These are phyloP conservation scores for Tachina grossa DNA, from an alignment of 2,888 invertebrate species.

Conservation along the genomic window DNA sequence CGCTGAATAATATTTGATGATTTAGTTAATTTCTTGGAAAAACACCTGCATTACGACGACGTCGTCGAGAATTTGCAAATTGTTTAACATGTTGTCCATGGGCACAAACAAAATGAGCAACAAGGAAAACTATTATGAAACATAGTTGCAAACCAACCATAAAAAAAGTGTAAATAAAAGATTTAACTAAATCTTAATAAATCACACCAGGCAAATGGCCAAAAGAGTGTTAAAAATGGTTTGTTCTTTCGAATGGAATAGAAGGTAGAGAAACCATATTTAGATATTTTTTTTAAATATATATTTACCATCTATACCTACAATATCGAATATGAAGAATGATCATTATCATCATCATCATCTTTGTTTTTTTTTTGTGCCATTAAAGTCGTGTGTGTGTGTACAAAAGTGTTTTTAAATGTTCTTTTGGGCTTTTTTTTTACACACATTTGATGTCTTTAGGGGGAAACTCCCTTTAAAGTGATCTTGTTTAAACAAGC, in stretches of 20 bases:
- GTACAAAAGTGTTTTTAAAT: neutral
- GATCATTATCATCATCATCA: too few species aligned
- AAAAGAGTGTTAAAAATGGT: slow-evolving; percentile 51
- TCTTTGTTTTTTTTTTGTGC: too few species aligned
- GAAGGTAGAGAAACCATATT: neutral
- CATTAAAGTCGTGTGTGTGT: neutral
- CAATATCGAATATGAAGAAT: too few species aligned
- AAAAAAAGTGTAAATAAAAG: neutral
- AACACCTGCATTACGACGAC: slow-evolving; percentile 78
- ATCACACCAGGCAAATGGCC: neutral
- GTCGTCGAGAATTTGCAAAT: slow-evolving; percentile 74
- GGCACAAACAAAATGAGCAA: neutral
- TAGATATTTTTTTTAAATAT: neutral
- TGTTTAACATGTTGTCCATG: slow-evolving; percentile 75
- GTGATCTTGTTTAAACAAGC: too few species aligned
- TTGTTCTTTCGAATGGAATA: slow-evolving; percentile 49
- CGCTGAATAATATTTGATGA: slow-evolving; percentile 37
- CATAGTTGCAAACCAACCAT: slow-evolving; percentile 34
- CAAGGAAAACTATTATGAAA: slow-evolving; percentile 37
- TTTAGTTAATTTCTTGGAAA: slow-evolving; percentile 71
- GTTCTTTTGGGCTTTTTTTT: too few species aligned
- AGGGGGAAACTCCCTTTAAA: too few species aligned
- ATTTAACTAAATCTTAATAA: slow-evolving; percentile 13
- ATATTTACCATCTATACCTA: slow-evolving; percentile 1
- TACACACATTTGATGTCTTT: too few species aligned